Evolutionary conservation across 2,888 invertebrate species (phyloP).

Genomic region (Biston stratarius): DNA sequence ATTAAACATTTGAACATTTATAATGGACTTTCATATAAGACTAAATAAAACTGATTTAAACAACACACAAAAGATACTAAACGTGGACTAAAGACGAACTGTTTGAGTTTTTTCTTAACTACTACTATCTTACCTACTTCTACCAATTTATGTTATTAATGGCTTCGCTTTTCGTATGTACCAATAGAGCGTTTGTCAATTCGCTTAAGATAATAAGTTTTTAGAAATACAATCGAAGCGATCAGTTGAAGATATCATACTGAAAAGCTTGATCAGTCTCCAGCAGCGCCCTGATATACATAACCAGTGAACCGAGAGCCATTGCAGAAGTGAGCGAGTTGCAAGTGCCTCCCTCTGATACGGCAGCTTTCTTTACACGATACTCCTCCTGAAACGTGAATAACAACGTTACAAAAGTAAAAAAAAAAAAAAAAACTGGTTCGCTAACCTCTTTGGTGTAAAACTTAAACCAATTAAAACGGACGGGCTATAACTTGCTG

Average conservation of each 20-base stretch:
- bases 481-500: too few relatives aligned
- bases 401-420: neutral
- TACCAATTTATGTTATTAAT: too few relatives aligned
- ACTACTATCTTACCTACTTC: too few relatives aligned
- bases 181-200: neutral
- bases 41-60: too few relatives aligned
- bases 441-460: too few relatives aligned
- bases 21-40: too few relatives aligned
- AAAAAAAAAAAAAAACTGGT: neutral
- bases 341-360: slow-evolving; percentile 74
- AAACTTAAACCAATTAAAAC: too few relatives aligned
- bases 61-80: too few relatives aligned
- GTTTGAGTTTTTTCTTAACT: too few relatives aligned
- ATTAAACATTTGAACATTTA: too few relatives aligned
- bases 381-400: slow-evolving; percentile 69
- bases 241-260: slow-evolving; percentile 71
- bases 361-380: slow-evolving; percentile 73
- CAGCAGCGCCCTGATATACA: slow-evolving; percentile 75
- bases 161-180: neutral
- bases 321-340: slow-evolving; percentile 79
- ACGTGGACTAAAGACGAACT: too few relatives aligned
- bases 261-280: slow-evolving; percentile 82
- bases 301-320: slow-evolving; percentile 73
- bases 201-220: neutral
- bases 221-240: neutral